Evolutionary conservation across 2,888 invertebrate species (phyloP).

Genomic region (Agrotis puta): DNA sequence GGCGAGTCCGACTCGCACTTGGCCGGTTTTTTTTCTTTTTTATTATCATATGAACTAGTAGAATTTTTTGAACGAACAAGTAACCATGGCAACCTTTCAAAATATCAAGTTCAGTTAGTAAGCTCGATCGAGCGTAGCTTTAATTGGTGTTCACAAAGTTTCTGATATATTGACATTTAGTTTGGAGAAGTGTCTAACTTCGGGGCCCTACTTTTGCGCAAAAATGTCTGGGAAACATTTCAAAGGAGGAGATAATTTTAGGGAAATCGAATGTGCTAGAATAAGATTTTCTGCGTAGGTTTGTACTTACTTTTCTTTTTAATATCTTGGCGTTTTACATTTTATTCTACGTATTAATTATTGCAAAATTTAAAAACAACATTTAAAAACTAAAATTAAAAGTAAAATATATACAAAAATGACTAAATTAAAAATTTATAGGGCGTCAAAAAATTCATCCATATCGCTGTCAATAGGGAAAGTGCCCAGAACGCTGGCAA

Average conservation of each 20-base stretch:
- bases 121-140: constrained; percentile 22
- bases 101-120: constrained; percentile 23
- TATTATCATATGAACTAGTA: not conserved
- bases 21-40: not conserved
- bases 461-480: too few species aligned
- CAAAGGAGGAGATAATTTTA: not conserved
- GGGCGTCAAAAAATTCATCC: too few species aligned
- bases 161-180: constrained; percentile 44
- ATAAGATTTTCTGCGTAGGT: too few species aligned
- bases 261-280: not conserved
- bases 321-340: too few species aligned
- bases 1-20: too few species aligned
- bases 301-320: too few species aligned
- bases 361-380: too few species aligned
- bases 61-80: not conserved
- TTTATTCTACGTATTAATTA: too few species aligned
- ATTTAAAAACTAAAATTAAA: too few species aligned
- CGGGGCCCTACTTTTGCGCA: not conserved
- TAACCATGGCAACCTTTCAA: constrained; percentile 30
- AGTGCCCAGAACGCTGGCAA: too few species aligned
- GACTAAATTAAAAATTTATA: too few species aligned
- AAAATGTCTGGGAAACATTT: not conserved
- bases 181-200: constrained; percentile 20
- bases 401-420: too few species aligned
- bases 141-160: constrained; percentile 45